Percentiles rank a stretch among this genome's conserved stretches.
These are phyloP conservation scores for Drosophila maculinotata DNA, from an alignment of 2,888 invertebrate genomes.

Conservation along the genomic window DNA sequence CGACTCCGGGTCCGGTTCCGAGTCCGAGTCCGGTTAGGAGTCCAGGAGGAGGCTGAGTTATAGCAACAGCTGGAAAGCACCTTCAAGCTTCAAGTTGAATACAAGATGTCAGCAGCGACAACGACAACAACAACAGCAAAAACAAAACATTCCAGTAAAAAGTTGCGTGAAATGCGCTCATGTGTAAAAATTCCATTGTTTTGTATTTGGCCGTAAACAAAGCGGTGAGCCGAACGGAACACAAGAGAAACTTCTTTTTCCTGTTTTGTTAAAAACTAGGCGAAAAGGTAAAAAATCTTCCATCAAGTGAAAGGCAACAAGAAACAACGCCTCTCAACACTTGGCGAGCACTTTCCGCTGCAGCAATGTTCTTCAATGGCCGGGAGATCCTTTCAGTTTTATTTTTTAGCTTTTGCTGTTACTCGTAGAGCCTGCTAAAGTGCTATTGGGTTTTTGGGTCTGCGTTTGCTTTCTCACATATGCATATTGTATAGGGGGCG, in stretches of 20 bases:
- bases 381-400: slow-evolving; percentile 47
- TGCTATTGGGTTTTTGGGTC: slow-evolving; percentile 60
- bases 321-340: slow-evolving; percentile 45
- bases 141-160: slow-evolving; percentile 13
- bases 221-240: slow-evolving; percentile 50
- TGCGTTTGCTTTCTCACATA: slow-evolving; percentile 33
- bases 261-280: slow-evolving; percentile 58
- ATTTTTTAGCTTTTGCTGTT: background rate
- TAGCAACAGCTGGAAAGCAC: slow-evolving; percentile 39
- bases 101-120: slow-evolving; percentile 44
- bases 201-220: slow-evolving; percentile 73
- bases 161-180: slow-evolving; percentile 63
- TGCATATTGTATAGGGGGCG: slow-evolving; percentile 8
- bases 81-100: slow-evolving; percentile 55
- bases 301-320: slow-evolving; percentile 48
- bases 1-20: slow-evolving; percentile 28
- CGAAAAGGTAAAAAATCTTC: slow-evolving; percentile 51
- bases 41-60: slow-evolving; percentile 20
- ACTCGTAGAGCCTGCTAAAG: slow-evolving; percentile 38
- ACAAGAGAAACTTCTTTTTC: slow-evolving; percentile 41
- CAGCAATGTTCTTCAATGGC: slow-evolving; percentile 35
- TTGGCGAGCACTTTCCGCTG: slow-evolving; percentile 32
- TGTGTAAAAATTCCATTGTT: slow-evolving; percentile 76
- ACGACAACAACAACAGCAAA: slow-evolving; percentile 13
- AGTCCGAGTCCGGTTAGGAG: slow-evolving; percentile 2